phyloP scores from a whole-genome alignment of 2,797 vertebrate genomes.

The Microctenopoma lineatum region DNA sequence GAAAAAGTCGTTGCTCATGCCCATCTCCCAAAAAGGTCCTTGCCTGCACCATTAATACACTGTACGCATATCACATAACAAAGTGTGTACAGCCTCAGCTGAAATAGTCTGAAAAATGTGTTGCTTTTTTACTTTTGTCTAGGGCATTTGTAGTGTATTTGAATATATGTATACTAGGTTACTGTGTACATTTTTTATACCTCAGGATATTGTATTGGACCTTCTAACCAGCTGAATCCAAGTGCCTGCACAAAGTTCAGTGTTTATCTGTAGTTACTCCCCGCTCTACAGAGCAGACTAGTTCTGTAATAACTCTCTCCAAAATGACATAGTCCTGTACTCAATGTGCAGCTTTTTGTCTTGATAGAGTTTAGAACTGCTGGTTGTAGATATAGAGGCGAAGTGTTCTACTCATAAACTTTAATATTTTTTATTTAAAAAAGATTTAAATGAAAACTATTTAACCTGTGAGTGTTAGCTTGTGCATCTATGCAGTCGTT shows the following conservation, averaged over 20 bases:
- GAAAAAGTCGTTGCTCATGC: not conserved
- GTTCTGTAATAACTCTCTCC: not conserved
- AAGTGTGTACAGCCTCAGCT: not conserved
- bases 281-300: slow-evolving; percentile 5
- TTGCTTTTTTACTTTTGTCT: not conserved
- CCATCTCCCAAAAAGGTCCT: not conserved
- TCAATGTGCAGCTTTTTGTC: slow-evolving; percentile 28
- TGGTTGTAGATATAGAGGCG: not conserved
- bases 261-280: slow-evolving; percentile 5
- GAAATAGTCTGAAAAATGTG: not conserved
- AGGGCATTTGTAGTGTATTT: not conserved
- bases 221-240: slow-evolving; percentile 13
- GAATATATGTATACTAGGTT: not conserved
- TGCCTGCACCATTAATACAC: too few relatives aligned
- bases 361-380: slow-evolving; percentile 9
- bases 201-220: slow-evolving; percentile 26
- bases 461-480: not conserved
- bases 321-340: not conserved
- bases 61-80: not conserved
- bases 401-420: not conserved
- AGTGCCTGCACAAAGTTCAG: slow-evolving; percentile 45
- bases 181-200: slow-evolving; percentile 16
- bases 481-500: not conserved
- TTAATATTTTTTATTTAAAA: slow-evolving; percentile 1
- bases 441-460: not conserved